phyloP scores from a whole-genome alignment of 2,888 invertebrate genomes.

The Phaonia tiefii region DNA sequence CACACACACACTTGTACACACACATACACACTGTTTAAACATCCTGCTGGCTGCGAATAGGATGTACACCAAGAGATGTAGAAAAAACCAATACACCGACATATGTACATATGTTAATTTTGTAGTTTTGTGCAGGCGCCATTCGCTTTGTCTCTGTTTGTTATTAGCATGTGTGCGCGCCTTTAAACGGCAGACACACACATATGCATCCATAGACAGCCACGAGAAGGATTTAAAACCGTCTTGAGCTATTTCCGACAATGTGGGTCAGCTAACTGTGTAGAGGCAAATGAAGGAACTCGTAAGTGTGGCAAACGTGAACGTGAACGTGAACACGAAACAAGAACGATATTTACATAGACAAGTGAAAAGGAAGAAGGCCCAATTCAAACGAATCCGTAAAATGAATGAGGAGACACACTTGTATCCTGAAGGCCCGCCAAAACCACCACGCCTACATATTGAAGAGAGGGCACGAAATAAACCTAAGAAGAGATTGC shows the following conservation, averaged over 20 bases:
- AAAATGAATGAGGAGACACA: conserved; percentile 31
- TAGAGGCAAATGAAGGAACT: conserved; percentile 24
- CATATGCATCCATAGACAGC: neutral
- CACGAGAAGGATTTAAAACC: neutral
- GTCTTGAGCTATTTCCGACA: neutral
- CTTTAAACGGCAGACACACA: neutral
- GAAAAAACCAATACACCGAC: too few species aligned
- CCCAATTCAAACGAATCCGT: conserved; percentile 20
- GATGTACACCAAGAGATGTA: neutral
- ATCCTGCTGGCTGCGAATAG: neutral
- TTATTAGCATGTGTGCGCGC: conserved; percentile 40
- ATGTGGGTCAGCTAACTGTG: conserved; percentile 44
- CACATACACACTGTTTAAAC: conserved; percentile 23
- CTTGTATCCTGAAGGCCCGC: conserved; percentile 32
- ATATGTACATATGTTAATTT: conserved; percentile 60
- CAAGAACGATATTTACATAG: neutral
- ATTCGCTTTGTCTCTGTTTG: conserved; percentile 67
- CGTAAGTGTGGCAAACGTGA: neutral
- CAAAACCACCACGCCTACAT: conserved; percentile 66
- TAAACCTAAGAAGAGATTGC: conserved; percentile 70
- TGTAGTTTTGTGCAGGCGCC: conserved; percentile 71
- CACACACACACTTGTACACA: neutral
- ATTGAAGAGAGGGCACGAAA: neutral
- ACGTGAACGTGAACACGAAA: neutral
- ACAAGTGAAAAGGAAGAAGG: neutral